Conservation (phyloP, 2,797 vertebrate genomes). For the Phaenicophaeus curvirostris region DNA sequence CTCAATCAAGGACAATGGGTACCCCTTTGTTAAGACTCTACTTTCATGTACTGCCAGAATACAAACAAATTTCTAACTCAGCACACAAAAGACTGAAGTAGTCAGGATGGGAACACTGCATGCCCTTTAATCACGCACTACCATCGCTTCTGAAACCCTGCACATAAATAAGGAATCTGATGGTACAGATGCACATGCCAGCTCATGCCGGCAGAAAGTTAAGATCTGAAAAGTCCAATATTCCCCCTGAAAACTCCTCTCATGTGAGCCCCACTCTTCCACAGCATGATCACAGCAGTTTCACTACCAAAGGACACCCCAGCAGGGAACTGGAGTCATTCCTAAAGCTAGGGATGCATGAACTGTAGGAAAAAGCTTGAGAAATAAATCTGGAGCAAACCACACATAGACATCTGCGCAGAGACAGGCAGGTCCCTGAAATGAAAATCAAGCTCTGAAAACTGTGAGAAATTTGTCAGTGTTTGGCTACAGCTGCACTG, state of each 20-base stretch:
- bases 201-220: background rate
- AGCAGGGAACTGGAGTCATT: background rate
- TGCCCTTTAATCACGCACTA: background rate
- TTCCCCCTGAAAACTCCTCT: background rate
- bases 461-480: background rate
- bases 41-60: background rate
- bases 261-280: background rate
- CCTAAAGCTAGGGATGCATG: background rate
- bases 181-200: background rate
- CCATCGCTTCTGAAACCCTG: background rate
- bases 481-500: background rate
- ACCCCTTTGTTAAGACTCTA: background rate
- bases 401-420: background rate
- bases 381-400: background rate
- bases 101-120: background rate
- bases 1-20: background rate
- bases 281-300: background rate
- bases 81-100: background rate
- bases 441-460: background rate
- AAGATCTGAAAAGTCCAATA: background rate
- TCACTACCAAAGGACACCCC: background rate
- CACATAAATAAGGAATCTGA: background rate
- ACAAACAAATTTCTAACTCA: constrained; percentile 9
- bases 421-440: background rate
- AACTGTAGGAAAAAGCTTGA: background rate